A percentile compares a stretch with the other conserved stretches of the same genome.
phyloP scores from a whole-genome alignment of 2,888 invertebrate genomes.

The Xylota sylvarum region DNA sequence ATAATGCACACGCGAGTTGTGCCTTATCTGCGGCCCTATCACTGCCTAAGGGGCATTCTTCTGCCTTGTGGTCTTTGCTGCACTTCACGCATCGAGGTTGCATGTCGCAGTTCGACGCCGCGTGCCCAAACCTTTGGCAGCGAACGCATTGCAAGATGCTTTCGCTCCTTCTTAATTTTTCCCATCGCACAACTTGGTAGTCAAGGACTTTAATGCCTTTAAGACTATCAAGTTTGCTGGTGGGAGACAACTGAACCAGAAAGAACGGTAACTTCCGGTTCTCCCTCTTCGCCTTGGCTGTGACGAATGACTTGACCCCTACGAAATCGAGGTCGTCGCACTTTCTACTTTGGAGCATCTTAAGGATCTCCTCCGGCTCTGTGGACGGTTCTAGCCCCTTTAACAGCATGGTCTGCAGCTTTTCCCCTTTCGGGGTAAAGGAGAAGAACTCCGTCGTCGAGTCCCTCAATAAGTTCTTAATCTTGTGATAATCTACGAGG shows the following conservation, averaged over 20 bases:
- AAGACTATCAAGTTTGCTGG: background rate
- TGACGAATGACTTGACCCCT: slow-evolving; percentile 4
- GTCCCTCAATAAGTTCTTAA: background rate
- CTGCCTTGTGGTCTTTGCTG: no score
- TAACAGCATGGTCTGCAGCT: background rate
- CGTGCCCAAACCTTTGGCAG: no score
- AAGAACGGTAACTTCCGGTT: slow-evolving; percentile 6
- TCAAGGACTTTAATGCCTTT: background rate
- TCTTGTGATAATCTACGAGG: background rate
- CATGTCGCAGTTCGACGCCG: no score
- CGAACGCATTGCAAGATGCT: background rate
- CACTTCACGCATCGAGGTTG: no score
- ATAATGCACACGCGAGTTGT: no score
- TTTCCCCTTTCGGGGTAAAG: background rate
- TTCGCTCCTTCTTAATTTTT: no score
- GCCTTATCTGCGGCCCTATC: background rate
- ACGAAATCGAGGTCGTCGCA: background rate
- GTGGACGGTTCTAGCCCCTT: background rate
- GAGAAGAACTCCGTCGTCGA: no score
- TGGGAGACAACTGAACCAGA: background rate
- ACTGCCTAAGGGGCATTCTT: background rate
- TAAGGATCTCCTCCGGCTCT: background rate
- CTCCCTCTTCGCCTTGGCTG: background rate
- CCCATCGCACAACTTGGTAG: no score
- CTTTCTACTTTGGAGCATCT: background rate